phyloP scores from a whole-genome alignment of 2,113 vertebrate genomes.

The Alethe diademata region DNA sequence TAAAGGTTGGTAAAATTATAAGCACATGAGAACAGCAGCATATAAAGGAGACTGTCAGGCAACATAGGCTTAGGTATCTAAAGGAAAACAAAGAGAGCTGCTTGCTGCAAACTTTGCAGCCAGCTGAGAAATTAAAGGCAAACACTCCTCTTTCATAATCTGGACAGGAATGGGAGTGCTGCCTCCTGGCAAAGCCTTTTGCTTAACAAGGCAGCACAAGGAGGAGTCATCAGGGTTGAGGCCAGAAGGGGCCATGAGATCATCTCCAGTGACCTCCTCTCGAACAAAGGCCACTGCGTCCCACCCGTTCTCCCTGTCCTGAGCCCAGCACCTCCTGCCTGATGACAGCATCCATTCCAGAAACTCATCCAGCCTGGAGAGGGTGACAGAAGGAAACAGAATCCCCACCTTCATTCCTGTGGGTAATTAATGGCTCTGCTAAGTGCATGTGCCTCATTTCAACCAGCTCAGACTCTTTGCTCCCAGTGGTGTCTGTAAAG shows the following conservation, averaged over 20 bases:
- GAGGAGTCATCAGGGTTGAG: background rate
- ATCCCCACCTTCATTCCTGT: background rate
- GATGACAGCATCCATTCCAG: background rate
- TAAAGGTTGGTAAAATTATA: background rate
- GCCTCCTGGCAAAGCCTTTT: conserved; percentile 26
- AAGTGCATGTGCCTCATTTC: background rate
- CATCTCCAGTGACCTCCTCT: conserved; percentile 3
- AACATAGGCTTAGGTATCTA: background rate
- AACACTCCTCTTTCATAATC: background rate
- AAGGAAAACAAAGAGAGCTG: background rate
- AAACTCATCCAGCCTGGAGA: background rate
- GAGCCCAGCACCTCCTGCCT: background rate
- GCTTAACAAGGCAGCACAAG: background rate
- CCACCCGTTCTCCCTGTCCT: background rate
- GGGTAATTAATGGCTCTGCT: background rate
- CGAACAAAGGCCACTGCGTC: background rate
- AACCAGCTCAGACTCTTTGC: background rate
- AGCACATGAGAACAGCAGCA: background rate
- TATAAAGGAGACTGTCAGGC: background rate
- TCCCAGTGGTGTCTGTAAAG: background rate
- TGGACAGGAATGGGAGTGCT: background rate
- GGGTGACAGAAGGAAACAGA: background rate
- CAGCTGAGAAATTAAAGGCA: background rate
- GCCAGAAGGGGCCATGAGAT: conserved; percentile 21
- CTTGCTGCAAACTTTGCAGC: background rate